Conservation (phyloP, 2,113 vertebrate species). For the Mugil cephalus region DNA sequence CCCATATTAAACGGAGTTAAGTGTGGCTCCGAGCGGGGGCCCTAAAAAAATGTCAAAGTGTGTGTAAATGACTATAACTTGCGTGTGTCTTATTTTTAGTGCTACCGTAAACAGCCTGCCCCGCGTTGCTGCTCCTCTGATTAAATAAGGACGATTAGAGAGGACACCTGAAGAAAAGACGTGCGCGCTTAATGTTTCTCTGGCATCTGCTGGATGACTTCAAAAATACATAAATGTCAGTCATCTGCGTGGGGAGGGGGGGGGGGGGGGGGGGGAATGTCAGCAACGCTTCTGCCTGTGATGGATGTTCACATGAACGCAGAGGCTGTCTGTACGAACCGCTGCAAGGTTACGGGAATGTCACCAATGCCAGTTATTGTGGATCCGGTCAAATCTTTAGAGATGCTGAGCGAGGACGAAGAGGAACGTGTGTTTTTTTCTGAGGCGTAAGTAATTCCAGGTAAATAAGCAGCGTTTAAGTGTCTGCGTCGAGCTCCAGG, state of each 20-base stretch:
- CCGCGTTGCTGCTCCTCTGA: constrained; percentile 31
- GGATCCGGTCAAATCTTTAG: too few relatives aligned
- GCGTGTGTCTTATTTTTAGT: constrained; percentile 46
- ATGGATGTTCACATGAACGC: constrained; percentile 38
- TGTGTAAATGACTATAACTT: constrained; percentile 64
- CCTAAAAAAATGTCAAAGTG: constrained; percentile 77
- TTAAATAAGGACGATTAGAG: constrained; percentile 66
- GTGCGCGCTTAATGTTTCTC: constrained; percentile 42
- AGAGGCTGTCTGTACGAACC: neutral
- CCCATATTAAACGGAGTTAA: constrained; percentile 73
- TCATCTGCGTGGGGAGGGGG: too few relatives aligned
- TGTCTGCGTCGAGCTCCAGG: too few relatives aligned
- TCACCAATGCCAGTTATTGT: neutral
- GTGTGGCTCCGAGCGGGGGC: constrained; percentile 63
- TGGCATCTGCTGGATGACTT: constrained; percentile 59
- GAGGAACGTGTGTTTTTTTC: too few relatives aligned
- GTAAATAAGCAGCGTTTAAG: constrained; percentile 15
- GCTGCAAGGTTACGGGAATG: constrained; percentile 41
- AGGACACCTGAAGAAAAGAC: constrained; percentile 67
- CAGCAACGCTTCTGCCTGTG: constrained; percentile 30
- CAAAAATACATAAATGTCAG: constrained; percentile 73
- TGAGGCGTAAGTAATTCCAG: neutral
- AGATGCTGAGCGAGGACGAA: neutral
- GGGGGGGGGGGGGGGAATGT: constrained; percentile 59
- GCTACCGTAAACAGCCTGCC: constrained; percentile 19